Conservation (phyloP, 2,797 vertebrate species). For the Hypotaenidia okinawae region DNA sequence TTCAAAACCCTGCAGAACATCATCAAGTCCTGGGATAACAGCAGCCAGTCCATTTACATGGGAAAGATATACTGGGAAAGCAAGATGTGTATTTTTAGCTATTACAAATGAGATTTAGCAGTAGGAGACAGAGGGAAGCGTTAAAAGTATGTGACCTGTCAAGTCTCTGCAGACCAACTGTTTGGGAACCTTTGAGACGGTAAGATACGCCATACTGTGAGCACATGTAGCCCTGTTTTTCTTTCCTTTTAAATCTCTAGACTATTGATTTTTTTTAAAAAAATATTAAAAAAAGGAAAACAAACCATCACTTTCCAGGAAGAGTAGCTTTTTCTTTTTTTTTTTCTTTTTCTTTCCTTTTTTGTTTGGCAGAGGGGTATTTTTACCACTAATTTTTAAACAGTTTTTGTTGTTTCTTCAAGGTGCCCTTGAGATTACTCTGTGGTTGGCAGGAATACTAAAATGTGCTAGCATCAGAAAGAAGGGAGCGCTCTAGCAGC, state of each 20-base stretch:
- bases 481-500: background rate
- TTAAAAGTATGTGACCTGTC: constrained; percentile 60
- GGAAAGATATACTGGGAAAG: constrained; percentile 54
- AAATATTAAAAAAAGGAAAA: background rate
- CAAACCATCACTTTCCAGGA: background rate
- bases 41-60: constrained; percentile 36
- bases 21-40: background rate
- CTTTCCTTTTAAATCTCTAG: background rate
- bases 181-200: constrained; percentile 49
- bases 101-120: constrained; percentile 14
- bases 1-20: background rate
- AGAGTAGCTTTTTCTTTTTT: background rate
- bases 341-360: background rate
- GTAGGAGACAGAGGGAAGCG: constrained; percentile 40
- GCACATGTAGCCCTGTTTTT: background rate
- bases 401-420: background rate
- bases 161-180: background rate
- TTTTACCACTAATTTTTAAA: constrained; percentile 16
- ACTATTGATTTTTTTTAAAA: background rate
- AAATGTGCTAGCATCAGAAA: constrained; percentile 19
- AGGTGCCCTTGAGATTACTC: constrained; percentile 4
- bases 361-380: background rate
- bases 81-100: constrained; percentile 55
- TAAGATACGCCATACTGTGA: background rate
- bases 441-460: background rate